Conservation (phyloP, 2,888 invertebrate genomes). For the Hermaeophaga mercurialis region DNA sequence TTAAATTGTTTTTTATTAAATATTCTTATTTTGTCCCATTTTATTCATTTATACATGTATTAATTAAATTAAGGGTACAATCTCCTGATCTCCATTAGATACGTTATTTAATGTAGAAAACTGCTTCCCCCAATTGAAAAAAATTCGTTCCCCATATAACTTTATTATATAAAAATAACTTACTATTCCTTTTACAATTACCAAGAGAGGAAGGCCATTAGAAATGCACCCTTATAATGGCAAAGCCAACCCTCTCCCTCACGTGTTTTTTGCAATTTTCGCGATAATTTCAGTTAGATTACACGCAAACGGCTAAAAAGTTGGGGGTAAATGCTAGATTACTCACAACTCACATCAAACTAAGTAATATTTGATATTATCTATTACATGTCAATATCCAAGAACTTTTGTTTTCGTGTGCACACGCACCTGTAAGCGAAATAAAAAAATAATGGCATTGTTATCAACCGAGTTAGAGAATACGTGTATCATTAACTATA, state of each 20-base stretch:
- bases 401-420: constrained; percentile 6
- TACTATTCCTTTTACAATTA: constrained; percentile 18
- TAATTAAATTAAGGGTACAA: no score
- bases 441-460: no score
- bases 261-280: constrained; percentile 16
- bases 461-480: no score
- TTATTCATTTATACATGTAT: no score
- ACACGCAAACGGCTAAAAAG: constrained; percentile 8
- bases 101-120: no score
- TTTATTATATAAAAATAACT: neutral
- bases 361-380: constrained; percentile 15
- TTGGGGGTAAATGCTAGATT: constrained; percentile 5
- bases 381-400: constrained; percentile 18
- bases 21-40: no score
- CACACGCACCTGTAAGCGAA: no score
- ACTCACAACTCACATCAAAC: constrained; percentile 7
- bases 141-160: neutral
- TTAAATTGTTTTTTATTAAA: no score
- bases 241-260: neutral
- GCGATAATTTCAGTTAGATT: constrained; percentile 12
- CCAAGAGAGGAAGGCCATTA: constrained; percentile 4
- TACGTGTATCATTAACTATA: no score
- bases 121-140: neutral
- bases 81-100: no score
- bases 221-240: constrained; percentile 12